Conservation (phyloP, 2,113 vertebrate genomes). For the cattle (Bos taurus) region ARS-UCD2.0 NC_037340.1:20023001-20023500, state of each 20-base stretch:
- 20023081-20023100: neutral
- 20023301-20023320: neutral
- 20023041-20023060: neutral
- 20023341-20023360: neutral
- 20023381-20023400: no score
- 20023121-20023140: neutral
- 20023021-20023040: neutral
- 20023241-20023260: neutral
- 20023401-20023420: neutral
- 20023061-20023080: neutral
- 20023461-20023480: neutral
- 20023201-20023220: no score
- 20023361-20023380: no score
- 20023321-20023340: neutral
- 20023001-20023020: neutral
- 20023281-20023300: neutral
- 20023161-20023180: no score
- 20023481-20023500: neutral
- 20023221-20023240: neutral
- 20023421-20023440: neutral
- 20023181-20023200: no score
- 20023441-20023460: neutral
- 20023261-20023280: neutral
- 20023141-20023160: neutral
- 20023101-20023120: neutral